Base-by-base conservation (phyloP, 1,140 invertebrate genomes). In the Drosophila ambigua region DNA sequence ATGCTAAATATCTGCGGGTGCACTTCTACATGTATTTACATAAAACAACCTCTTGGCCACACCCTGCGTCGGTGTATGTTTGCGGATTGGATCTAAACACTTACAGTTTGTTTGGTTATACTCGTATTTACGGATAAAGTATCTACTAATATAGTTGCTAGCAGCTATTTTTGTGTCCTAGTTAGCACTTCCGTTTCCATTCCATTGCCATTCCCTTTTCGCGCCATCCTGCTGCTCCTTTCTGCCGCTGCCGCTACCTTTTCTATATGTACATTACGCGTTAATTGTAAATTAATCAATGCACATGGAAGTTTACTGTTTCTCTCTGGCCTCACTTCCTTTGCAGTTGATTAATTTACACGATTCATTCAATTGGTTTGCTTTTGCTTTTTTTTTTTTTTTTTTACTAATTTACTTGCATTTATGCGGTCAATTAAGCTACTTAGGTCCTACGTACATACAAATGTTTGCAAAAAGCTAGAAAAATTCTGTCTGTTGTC, bases 401-500 rank as follows among this genome's bases (percentile, higher is more conserved):
- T 57, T 31, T 39, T 50, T 50, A 62, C 65, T 53, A 45, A 71
- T 68, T 82, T 68, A 57, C 49, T 66, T 76, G 50, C 63, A 59
- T 61, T 75, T 67, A 44, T 73, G 63, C 51, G 55, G 49, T 62
- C 64, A 77, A 77, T 84, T 82, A 75, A 63, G 78, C 79, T 83
- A 83, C 79, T 83, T 79, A 83, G 49, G 62, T 49, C 46, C 62
- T 87, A 82, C 66, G 51, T 81, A 85, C 83, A 85, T 69, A 77
- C 80, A 85, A 87, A 76, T 81, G 45, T 28, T 26, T 52, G 79
- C 82, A 88, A 79, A 69, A 84, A 87, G 83, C 83, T 87, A 72
- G 75, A 88, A 79, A 79, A 83, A 79, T 59, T 39, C 60, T 49
- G 61, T 11, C 63, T 61, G 43, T 39, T 53, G 46, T 13, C 51